These are phyloP conservation scores for Yponomeuta cagnagella DNA, from an alignment of 2,888 invertebrate genomes.

Conservation along the genomic window DNA sequence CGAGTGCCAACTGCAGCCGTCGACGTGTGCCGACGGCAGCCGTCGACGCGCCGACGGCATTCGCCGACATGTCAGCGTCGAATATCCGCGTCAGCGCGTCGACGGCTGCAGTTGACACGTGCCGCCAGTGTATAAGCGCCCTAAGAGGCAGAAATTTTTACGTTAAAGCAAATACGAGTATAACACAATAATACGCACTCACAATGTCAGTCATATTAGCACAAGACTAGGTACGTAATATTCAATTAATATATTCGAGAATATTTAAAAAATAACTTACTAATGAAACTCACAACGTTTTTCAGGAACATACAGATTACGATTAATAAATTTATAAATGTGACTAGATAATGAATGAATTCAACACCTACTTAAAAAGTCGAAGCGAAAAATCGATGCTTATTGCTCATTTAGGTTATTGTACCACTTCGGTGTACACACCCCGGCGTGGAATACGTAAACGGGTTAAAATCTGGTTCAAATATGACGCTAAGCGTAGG, in stretches of 20 bases:
- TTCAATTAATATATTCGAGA: neutral
- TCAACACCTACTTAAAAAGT: constrained; percentile 29
- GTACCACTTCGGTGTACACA: constrained; percentile 15
- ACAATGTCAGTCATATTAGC: neutral
- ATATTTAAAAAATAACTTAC: constrained; percentile 14
- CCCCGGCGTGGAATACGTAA: neutral
- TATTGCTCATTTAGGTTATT: constrained; percentile 47
- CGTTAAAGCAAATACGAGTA: neutral
- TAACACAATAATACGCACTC: neutral
- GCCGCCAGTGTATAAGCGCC: too few relatives aligned
- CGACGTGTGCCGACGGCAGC: too few relatives aligned
- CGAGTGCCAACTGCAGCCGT: too few relatives aligned
- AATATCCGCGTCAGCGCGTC: too few relatives aligned
- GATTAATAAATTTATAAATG: constrained; percentile 36
- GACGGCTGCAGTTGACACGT: too few relatives aligned
- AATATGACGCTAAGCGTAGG: too few relatives aligned
- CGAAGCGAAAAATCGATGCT: constrained; percentile 48
- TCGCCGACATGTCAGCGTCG: too few relatives aligned
- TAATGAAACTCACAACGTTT: constrained; percentile 36
- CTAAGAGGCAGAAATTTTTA: neutral
- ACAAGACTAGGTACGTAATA: neutral
- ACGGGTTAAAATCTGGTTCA: neutral
- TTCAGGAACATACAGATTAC: constrained; percentile 41
- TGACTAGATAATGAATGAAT: constrained; percentile 23
- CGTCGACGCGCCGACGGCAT: too few relatives aligned